phyloP scores from a whole-genome alignment of 2,113 vertebrate species.

The Sapayoa aenigma region DNA sequence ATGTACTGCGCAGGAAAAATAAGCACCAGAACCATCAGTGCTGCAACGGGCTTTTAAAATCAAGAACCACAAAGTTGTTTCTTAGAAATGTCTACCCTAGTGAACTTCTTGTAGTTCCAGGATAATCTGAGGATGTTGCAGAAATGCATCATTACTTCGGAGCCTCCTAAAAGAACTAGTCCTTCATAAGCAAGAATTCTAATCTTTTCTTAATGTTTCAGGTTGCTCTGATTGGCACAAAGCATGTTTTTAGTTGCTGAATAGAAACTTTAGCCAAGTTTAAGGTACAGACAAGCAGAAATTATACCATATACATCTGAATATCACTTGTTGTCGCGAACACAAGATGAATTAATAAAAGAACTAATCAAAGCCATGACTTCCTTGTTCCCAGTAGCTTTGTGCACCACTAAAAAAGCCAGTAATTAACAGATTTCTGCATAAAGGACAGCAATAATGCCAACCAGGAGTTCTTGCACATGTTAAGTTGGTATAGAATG shows the following conservation, averaged over 20 bases:
- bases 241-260: background rate
- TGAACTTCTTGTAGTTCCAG: background rate
- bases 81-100: no score
- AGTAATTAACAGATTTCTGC: background rate
- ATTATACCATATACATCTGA: background rate
- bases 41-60: background rate
- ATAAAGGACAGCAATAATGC: background rate
- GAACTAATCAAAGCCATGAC: background rate
- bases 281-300: background rate
- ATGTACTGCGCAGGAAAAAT: background rate
- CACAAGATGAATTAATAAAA: background rate
- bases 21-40: background rate
- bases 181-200: background rate
- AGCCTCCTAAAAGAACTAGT: background rate
- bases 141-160: accelerated
- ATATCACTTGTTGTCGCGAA: background rate
- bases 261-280: background rate
- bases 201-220: background rate
- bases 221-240: background rate
- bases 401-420: background rate
- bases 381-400: background rate
- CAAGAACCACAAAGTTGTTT: background rate
- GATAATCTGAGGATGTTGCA: background rate
- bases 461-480: background rate
- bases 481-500: background rate